Evolutionary conservation across 2,797 vertebrate genomes (phyloP).

Genomic region (Syngnathus rostellatus): DNA sequence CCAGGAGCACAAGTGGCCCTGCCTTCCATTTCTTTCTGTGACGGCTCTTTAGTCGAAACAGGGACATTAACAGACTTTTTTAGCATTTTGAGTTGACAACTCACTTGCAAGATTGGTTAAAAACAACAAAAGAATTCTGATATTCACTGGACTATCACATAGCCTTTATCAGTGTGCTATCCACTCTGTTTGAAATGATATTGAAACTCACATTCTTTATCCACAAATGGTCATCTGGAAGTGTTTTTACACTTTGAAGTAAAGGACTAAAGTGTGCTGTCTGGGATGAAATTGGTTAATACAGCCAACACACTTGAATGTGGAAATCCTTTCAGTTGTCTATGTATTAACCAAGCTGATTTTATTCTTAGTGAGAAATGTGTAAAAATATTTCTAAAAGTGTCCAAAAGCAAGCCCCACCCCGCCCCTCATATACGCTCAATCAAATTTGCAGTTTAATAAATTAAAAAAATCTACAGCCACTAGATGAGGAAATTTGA

Average conservation of each 20-base stretch:
- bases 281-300: neutral
- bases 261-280: neutral
- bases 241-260: neutral
- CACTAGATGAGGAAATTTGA: too few relatives aligned
- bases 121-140: conserved; percentile 11
- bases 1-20: conserved; percentile 61
- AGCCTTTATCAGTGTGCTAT: conserved; percentile 24
- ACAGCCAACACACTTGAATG: neutral
- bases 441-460: too few relatives aligned
- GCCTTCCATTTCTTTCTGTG: conserved; percentile 51
- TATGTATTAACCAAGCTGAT: too few relatives aligned
- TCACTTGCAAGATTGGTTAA: conserved; percentile 36
- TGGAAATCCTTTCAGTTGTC: neutral
- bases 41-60: conserved; percentile 52
- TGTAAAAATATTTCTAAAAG: too few relatives aligned
- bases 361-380: too few relatives aligned
- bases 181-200: conserved; percentile 25
- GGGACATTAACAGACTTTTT: conserved; percentile 36
- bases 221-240: neutral
- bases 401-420: too few relatives aligned
- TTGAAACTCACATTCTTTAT: conserved; percentile 12
- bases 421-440: too few relatives aligned
- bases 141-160: conserved; percentile 22
- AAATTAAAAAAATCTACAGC: too few relatives aligned
- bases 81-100: conserved; percentile 42